Conservation (phyloP, 1,140 invertebrate species). For the Drosophila sechellia region DNA sequence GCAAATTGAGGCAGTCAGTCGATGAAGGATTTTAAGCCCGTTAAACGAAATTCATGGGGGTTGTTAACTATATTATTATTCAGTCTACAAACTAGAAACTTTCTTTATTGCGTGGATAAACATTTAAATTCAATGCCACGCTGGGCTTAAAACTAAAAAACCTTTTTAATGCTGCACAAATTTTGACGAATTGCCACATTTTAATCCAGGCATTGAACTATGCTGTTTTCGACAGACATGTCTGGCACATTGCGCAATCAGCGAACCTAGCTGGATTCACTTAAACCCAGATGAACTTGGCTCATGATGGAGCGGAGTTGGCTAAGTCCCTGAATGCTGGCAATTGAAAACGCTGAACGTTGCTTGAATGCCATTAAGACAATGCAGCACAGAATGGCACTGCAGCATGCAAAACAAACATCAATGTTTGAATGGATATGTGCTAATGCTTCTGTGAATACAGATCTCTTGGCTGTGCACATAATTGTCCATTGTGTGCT, state of each 20-base stretch:
- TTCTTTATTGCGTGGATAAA: too few species aligned
- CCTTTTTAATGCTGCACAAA: too few species aligned
- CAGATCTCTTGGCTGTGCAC: slow-evolving; percentile 33
- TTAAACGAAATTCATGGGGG: background rate
- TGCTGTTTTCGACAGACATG: slow-evolving; percentile 18
- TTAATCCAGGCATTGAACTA: background rate
- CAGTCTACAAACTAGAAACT: too few species aligned
- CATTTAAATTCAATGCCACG: too few species aligned
- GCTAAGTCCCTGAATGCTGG: slow-evolving; percentile 40
- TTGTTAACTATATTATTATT: too few species aligned
- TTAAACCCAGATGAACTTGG: slow-evolving; percentile 38
- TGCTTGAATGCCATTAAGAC: slow-evolving; percentile 63
- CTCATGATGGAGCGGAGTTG: slow-evolving; percentile 12
- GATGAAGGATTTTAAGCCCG: too few species aligned
- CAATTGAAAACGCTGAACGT: slow-evolving; percentile 54
- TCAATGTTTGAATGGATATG: slow-evolving; percentile 7
- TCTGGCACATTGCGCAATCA: slow-evolving; percentile 41
- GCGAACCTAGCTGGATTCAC: slow-evolving; percentile 15
- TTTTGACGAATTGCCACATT: background rate
- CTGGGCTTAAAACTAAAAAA: too few species aligned
- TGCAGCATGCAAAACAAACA: slow-evolving; percentile 49
- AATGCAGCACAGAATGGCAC: slow-evolving; percentile 66
- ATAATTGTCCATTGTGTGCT: slow-evolving; percentile 59
- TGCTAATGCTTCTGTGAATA: slow-evolving; percentile 1
- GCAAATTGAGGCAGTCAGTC: background rate